These are phyloP conservation scores for Drosophila malerkotliana DNA, from an alignment of 1,140 invertebrate genomes.

Conservation along the genomic window DNA sequence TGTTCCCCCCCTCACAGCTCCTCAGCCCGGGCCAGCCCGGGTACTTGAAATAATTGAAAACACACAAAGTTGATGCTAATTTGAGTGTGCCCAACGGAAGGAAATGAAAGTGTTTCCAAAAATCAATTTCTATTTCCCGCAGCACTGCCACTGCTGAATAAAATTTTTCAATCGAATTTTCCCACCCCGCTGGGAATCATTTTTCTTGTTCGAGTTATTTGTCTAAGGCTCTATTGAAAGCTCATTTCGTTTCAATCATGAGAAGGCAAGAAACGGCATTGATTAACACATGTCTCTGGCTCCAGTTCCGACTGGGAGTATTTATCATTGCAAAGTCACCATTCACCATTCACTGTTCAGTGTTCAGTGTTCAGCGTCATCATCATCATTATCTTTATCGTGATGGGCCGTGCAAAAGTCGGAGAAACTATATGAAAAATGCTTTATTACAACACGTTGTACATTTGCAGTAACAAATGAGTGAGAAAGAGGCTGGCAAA, in stretches of 20 bases:
- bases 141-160: not conserved
- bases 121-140: constrained; percentile 40
- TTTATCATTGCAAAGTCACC: constrained; percentile 62
- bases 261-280: constrained; percentile 23
- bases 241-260: constrained; percentile 20
- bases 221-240: constrained; percentile 8
- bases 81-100: constrained; percentile 38
- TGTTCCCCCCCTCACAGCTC: not conserved
- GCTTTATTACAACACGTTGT: constrained; percentile 69
- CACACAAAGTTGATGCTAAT: constrained; percentile 61
- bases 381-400: constrained; percentile 28
- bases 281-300: constrained; percentile 43
- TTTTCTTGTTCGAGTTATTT: not conserved
- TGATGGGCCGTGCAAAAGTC: not conserved
- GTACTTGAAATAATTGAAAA: constrained; percentile 59
- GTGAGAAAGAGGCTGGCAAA: constrained; percentile 63
- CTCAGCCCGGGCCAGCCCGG: not conserved
- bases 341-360: not conserved
- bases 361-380: constrained; percentile 2
- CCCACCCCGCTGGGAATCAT: not conserved
- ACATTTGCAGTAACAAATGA: constrained; percentile 70
- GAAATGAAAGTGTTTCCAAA: constrained; percentile 37
- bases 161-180: constrained; percentile 18
- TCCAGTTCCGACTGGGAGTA: constrained; percentile 8
- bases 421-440: constrained; percentile 72